Evolutionary conservation across 2,113 vertebrate species (phyloP), one percentile per base, ranked within the genome.

Genomic region (Alligator sinensis): DNA sequence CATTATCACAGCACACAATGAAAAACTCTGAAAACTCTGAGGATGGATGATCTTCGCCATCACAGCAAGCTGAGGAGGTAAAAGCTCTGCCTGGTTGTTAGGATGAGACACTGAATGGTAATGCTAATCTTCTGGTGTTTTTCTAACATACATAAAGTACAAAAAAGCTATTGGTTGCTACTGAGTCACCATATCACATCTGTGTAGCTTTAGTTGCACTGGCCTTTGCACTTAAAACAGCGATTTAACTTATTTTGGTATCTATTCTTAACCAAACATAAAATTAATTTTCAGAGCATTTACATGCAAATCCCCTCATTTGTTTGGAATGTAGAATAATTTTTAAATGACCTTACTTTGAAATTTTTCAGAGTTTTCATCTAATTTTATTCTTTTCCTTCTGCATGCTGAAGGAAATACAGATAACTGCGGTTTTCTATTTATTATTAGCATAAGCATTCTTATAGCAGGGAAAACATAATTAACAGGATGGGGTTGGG

Each of bases 1-100:
- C 38, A 83, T 90, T 92, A 94, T 89, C 78, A 82, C 17, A 64
- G 15, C 58, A 72, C 78, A 28, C 83, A 94, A 74, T 58, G 77
- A 58, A 81, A 94, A 55, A 90, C 47, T 38, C 38, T 38, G 38
- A 38, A 38, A 38, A 47, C 47, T 58, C 77, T 83, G 34, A 14
- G 58, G 68, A 77, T 90, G 84, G 82, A 62, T 38, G 85, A 63
- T 91, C n/a, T 58, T 84, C 66, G 66, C 64, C 80, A 70, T 61
- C 63, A 55, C 75, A 79, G 10, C 21, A 91, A 27, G 13, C 57
- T 92, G 87, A 88, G 74, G 94, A 91, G 79, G 80, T 47, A 91
- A 61, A 80, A 95, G 54, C 9, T 81, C 12, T 80, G 30, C 12
- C 83, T 78, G 25, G 75, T 94, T 75, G 77, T 75, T 86, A 77